phyloP scores from a whole-genome alignment of 2,113 vertebrate genomes.

The Loxodonta africana region DNA sequence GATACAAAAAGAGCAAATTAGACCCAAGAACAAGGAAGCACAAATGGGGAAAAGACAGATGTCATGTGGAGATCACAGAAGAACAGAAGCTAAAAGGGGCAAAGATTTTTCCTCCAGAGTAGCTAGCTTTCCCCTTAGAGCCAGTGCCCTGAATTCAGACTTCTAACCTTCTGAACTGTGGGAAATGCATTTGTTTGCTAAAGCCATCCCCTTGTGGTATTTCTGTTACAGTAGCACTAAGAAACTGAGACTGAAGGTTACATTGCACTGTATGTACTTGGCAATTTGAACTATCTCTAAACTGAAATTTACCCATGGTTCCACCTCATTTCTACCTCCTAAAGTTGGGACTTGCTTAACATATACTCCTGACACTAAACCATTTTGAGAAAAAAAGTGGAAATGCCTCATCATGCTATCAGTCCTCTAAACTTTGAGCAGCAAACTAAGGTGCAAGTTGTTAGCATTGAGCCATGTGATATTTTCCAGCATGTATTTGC shows the following conservation, averaged over 20 bases:
- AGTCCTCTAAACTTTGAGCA: conserved; percentile 5
- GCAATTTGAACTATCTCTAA: neutral
- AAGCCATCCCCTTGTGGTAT: neutral
- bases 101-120: neutral
- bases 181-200: neutral
- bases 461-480: neutral
- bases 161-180: neutral
- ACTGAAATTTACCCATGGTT: neutral
- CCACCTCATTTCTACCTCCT: neutral
- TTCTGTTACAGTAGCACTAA: neutral
- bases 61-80: neutral
- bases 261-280: neutral
- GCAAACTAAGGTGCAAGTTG: conserved; percentile 16
- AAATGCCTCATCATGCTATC: neutral
- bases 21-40: neutral
- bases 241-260: neutral
- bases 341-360: neutral
- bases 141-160: neutral
- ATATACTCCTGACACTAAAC: conserved; percentile 38
- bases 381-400: conserved; percentile 16
- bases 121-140: neutral
- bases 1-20: neutral
- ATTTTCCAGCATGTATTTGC: conserved; percentile 35
- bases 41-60: neutral
- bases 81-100: neutral